These are phyloP conservation scores for Nymphicus hollandicus DNA, from an alignment of 2,113 vertebrate species.

Conservation along the genomic window DNA sequence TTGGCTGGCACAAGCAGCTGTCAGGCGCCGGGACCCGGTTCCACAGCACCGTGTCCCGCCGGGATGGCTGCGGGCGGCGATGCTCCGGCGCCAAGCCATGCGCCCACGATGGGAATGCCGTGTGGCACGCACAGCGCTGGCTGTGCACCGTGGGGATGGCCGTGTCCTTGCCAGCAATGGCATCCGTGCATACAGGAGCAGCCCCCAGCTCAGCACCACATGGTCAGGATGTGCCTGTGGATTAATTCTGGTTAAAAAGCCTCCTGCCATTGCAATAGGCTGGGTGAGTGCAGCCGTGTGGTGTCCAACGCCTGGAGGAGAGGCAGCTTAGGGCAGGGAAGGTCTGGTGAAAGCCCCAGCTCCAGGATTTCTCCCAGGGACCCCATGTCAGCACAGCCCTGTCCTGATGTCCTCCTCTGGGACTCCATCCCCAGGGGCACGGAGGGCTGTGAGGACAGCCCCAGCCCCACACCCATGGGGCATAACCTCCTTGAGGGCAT, in stretches of 20 bases:
- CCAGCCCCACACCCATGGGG: accelerated
- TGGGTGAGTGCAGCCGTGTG: background rate
- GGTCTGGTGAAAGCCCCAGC: background rate
- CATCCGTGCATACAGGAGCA: background rate
- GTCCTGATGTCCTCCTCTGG: accelerated
- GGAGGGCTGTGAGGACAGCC: background rate
- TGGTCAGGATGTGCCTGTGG: accelerated
- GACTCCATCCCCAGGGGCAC: background rate
- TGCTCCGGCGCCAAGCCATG: background rate
- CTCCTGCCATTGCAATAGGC: background rate
- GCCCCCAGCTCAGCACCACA: background rate
- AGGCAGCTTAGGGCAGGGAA: background rate
- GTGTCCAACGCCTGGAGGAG: background rate
- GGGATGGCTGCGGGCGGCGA: background rate
- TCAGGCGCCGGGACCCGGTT: background rate
- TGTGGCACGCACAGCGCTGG: accelerated
- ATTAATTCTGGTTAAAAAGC: background rate
- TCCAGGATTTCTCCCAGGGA: background rate
- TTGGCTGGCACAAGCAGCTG: background rate
- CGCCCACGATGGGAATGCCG: background rate
- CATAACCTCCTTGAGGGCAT: background rate
- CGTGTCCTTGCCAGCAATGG: background rate
- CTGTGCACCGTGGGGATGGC: accelerated
- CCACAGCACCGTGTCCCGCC: background rate
- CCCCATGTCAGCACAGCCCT: background rate